Evolutionary conservation across 2,888 invertebrate species (phyloP).

Genomic region (Torymus auratus): DNA sequence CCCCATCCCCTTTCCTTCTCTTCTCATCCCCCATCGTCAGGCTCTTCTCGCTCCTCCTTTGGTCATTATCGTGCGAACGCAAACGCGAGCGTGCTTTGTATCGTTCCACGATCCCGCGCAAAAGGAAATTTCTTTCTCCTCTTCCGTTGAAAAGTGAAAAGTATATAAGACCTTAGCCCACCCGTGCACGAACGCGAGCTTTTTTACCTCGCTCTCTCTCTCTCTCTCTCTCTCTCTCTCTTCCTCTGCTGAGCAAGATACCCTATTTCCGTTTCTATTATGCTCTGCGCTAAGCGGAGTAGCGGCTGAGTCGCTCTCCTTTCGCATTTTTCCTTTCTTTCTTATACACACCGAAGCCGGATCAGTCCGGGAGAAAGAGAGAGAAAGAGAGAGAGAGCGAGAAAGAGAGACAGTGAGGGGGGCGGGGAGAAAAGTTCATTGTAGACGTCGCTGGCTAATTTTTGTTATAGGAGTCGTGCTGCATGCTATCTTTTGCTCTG

Average conservation of each 20-base stretch:
- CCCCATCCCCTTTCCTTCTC: not conserved
- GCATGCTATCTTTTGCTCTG: no score
- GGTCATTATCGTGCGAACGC: constrained; percentile 19
- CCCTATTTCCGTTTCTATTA: constrained; percentile 46
- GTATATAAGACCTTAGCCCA: constrained; percentile 11
- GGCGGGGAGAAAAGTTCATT: constrained; percentile 25
- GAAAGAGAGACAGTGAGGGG: no score
- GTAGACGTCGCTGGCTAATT: constrained; percentile 35
- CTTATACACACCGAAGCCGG: constrained; percentile 12
- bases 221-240: not conserved
- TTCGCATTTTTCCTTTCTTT: constrained; percentile 13
- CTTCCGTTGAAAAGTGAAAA: constrained; percentile 28
- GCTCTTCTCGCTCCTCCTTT: not conserved
- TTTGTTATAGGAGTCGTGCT: constrained; percentile 14
- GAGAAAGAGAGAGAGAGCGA: no score
- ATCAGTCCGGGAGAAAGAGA: not conserved
- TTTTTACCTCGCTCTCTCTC: not conserved
- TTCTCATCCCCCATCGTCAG: no score
- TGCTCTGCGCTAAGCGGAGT: constrained; percentile 18
- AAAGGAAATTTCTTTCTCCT: not conserved
- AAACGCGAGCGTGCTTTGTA: constrained; percentile 8
- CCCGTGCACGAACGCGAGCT: not conserved
- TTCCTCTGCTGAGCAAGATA: constrained; percentile 17
- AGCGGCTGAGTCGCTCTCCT: not conserved
- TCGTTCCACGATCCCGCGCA: not conserved